Evolutionary conservation across 2,113 vertebrate species (phyloP).

Genomic region (Sialia sialis): DNA sequence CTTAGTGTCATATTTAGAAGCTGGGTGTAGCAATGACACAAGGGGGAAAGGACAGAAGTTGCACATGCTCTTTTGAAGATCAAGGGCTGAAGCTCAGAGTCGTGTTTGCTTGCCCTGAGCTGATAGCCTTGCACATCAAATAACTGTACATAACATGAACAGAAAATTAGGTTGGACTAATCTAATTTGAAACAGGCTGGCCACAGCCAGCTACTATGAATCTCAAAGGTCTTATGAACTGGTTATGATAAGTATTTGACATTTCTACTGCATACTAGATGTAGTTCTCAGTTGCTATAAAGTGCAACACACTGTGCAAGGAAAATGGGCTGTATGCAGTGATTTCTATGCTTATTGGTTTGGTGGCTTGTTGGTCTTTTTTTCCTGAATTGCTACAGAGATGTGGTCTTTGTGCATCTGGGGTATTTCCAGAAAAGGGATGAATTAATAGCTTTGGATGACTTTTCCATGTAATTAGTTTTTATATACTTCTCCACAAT

Average conservation of each 20-base stretch:
- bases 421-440: neutral
- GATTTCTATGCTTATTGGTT: neutral
- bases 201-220: neutral
- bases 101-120: neutral
- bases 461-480: neutral
- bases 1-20: neutral
- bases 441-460: neutral
- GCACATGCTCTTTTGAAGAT: neutral
- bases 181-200: slow-evolving; percentile 35
- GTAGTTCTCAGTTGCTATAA: neutral
- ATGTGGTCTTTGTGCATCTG: neutral
- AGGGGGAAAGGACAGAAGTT: neutral
- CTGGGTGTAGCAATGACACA: neutral
- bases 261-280: neutral
- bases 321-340: neutral
- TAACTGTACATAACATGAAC: neutral
- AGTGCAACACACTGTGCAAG: neutral
- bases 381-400: neutral
- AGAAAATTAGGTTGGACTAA: slow-evolving; percentile 46
- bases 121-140: slow-evolving; percentile 7
- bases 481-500: neutral
- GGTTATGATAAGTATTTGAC: neutral
- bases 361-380: neutral
- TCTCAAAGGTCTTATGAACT: neutral
- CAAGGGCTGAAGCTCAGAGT: neutral